Evolutionary conservation across 2,888 invertebrate species (phyloP).

Genomic region (Phalera bucephala): DNA sequence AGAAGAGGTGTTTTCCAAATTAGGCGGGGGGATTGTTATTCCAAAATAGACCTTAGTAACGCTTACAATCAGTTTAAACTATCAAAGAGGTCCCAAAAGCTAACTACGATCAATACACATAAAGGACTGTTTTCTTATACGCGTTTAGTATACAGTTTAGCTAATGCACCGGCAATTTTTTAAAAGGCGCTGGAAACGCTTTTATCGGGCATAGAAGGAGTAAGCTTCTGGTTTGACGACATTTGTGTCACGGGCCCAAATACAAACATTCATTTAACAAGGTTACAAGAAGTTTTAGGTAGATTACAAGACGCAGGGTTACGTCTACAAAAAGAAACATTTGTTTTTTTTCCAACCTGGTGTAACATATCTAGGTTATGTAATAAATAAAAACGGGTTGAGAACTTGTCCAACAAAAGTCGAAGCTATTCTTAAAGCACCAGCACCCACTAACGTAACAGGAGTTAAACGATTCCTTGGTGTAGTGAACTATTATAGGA

Average conservation of each 20-base stretch:
- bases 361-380: conserved; percentile 6
- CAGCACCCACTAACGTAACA: conserved; percentile 15
- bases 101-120: conserved; percentile 33
- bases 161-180: conserved; percentile 42
- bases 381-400: conserved; percentile 8
- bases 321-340: conserved; percentile 2
- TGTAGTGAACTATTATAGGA: conserved; percentile 30
- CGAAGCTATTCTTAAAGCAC: conserved; percentile 23
- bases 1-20: too few species aligned
- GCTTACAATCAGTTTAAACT: conserved; percentile 19
- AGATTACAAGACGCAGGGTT: conserved; percentile 19
- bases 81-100: conserved; percentile 12
- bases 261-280: conserved; percentile 6
- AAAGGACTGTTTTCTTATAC: conserved; percentile 35
- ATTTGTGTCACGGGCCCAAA: conserved; percentile 20
- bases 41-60: conserved; percentile 10
- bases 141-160: conserved; percentile 35
- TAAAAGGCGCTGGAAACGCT: conserved; percentile 41
- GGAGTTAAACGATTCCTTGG: conserved; percentile 30
- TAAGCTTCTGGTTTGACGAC: conserved; percentile 31
- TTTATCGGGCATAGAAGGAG: conserved; percentile 25
- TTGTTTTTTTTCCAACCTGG: conserved; percentile 1
- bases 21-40: background rate
- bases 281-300: conserved; percentile 16
- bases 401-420: conserved; percentile 17